Base-by-base conservation (phyloP, 2,113 vertebrate genomes). In the Bucco capensis region DNA sequence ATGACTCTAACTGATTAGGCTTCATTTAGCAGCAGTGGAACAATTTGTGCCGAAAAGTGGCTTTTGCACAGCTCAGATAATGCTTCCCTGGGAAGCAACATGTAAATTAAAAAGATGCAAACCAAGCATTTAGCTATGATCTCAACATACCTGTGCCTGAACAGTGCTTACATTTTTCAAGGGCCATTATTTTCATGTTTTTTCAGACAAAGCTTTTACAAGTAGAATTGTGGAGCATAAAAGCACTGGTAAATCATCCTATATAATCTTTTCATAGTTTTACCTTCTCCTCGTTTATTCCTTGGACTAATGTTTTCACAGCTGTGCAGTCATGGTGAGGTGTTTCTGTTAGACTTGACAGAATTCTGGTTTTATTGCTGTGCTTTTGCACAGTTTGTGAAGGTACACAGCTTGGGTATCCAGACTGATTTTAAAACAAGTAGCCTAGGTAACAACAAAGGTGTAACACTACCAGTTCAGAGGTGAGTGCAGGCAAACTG, bases 251-350 rank as follows among this genome's bases (percentile, higher is more conserved):
- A 93, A 49, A 85, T 76, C 78, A 30, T 87, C 84, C 76, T 50
- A 72, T 57, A 74, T 89, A 90, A 77, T 90, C 65, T 87, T 89
- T 92, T 71, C 46, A 53, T 35, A 54, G 50, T 73, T 83, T 69
- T 91, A 80, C 49, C 62, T 92, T 92, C 69, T 85, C 38, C 44
- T 83, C 21, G n/a, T 75, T 93, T 94, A 84, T 94, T 94, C 78
- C 71, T 84, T 87, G 71, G 49, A 61, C 71, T 91, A 66, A 92
- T 91, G 72, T 96, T 94, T 96, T 92, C 91, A 92, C 91, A 94
- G 88, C 89, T 94, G 83, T 83, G 75, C 67, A 80, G 1, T 87
- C 54, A 8, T 80, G 62, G 47, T 61, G 28, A 37, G 40, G 54
- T 86, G 90, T 88, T 96, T 90, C 70, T 89, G 44, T 74, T 76